Evolutionary conservation across 2,113 vertebrate species (phyloP).

Genomic region (Phodopus roborovskii): DNA sequence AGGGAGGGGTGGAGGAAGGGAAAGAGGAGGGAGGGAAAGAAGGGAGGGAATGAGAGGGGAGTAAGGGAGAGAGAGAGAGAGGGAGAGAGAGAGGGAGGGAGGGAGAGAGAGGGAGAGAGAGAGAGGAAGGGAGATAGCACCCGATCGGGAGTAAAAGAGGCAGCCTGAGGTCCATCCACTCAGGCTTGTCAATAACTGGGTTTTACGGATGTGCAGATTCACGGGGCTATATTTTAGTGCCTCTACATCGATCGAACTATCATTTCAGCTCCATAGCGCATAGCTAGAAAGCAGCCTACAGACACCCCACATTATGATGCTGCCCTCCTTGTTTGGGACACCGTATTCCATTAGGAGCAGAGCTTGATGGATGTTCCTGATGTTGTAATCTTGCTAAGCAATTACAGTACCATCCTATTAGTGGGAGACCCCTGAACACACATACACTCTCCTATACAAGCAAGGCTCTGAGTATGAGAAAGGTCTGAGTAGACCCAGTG

Average conservation of each 20-base stretch:
- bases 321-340: slow-evolving; percentile 53
- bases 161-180: background rate
- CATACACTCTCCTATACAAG: too few relatives aligned
- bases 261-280: slow-evolving; percentile 64
- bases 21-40: background rate
- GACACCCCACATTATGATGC: background rate
- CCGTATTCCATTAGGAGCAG: slow-evolving; percentile 59
- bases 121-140: too few relatives aligned
- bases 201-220: background rate
- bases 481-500: background rate
- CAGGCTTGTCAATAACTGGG: slow-evolving; percentile 39
- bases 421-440: background rate
- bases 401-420: slow-evolving; percentile 47
- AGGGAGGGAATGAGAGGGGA: background rate
- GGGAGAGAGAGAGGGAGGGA: too few relatives aligned
- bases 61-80: background rate
- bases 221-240: slow-evolving; percentile 32
- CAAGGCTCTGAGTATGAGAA: background rate
- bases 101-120: background rate
- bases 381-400: background rate
- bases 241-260: slow-evolving; percentile 67
- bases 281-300: slow-evolving; percentile 41
- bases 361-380: slow-evolving; percentile 64
- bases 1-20: background rate
- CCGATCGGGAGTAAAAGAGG: background rate